Evolutionary conservation across 2,113 vertebrate genomes (phyloP), one percentile per base, ranked within the genome.

Genomic region (Strigops habroptila): DNA sequence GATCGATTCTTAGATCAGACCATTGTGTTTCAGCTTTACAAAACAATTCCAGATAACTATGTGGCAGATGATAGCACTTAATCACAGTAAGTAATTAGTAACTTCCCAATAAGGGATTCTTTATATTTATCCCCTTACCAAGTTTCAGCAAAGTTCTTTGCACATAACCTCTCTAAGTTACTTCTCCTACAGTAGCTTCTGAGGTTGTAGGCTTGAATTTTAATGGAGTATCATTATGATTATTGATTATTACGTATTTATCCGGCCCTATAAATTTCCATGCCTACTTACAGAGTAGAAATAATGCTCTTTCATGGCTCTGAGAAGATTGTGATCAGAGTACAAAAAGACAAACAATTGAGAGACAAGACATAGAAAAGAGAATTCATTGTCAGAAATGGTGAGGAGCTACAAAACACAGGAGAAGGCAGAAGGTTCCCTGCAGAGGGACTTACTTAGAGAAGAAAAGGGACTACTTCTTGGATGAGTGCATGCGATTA

Each of bases 181-280:
- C 30, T 90, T 88, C 71, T 86, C 55, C 85, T 91, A 33, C 22
- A 23, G 82, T 82, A 83, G 60, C 51, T 90, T 39, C 68, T 83
- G 90, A 78, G 39, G 43, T 46, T 65, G 37, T 81, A 90, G 63
- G 39, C 51, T 88, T 93, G 91, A 94, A 88, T 96, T 90, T 86
- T 88, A 90, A 84, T 93, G 43, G 75, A 31, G 12, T 71, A 43
- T 83, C 60, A 75, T 93, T 90, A 74, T 88, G 88, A 78, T 97
- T 95, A 95, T 96, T 96, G 91, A 96, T 96, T 88, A 94, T 90
- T 86, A 75, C 53, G n/a, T 71, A 78, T 95, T 96, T 96, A 82
- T 88, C 68, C 65, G 86, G 82, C 68, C 17, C 85, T 73, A 53
- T 88, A 95, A 71, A 94, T 93, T 93, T 75, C 88, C 60, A n/a